phyloP scores from a whole-genome alignment of 2,888 invertebrate genomes.

The Macrostomum cliftonense region DNA sequence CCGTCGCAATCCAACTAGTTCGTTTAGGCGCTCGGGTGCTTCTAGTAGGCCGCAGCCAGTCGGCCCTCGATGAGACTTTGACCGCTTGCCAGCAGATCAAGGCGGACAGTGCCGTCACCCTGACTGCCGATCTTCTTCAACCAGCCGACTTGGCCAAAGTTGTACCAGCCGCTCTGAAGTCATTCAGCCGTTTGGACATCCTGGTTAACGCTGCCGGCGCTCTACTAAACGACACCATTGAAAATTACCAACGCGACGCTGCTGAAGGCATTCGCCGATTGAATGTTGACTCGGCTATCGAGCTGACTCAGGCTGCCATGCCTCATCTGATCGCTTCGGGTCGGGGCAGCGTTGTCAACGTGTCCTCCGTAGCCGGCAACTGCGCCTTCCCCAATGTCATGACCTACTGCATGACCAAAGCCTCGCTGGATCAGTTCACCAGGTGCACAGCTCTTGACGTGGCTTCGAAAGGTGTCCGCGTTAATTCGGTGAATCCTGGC shows the following conservation, averaged over 20 bases:
- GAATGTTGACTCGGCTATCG: slow-evolving; percentile 52
- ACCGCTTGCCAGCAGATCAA: no score
- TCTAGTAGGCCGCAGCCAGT: no score
- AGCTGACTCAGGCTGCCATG: slow-evolving; percentile 62
- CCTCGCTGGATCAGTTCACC: slow-evolving; percentile 43
- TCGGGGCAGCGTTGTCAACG: slow-evolving; percentile 50
- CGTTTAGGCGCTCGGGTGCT: no score
- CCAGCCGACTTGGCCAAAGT: slow-evolving; percentile 27
- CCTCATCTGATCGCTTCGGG: slow-evolving; percentile 48
- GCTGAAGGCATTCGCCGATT: slow-evolving; percentile 72
- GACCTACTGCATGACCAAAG: slow-evolving; percentile 72
- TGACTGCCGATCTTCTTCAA: no score
- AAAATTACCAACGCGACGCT: slow-evolving; percentile 62
- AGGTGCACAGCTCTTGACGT: slow-evolving; percentile 60
- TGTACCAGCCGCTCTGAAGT: neutral
- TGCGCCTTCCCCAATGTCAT: slow-evolving; percentile 63
- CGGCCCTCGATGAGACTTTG: no score
- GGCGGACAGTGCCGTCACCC: no score
- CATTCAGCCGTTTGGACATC: slow-evolving; percentile 16
- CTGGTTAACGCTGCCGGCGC: slow-evolving; percentile 64
- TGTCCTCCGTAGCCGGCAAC: slow-evolving; percentile 78
- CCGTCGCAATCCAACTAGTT: no score
- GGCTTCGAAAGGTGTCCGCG: slow-evolving; percentile 48
- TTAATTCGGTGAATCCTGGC: slow-evolving; percentile 58
- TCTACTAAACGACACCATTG: slow-evolving; percentile 60